These are phyloP conservation scores for Nomada fucata DNA, from an alignment of 2,888 invertebrate species.

Conservation along the genomic window DNA sequence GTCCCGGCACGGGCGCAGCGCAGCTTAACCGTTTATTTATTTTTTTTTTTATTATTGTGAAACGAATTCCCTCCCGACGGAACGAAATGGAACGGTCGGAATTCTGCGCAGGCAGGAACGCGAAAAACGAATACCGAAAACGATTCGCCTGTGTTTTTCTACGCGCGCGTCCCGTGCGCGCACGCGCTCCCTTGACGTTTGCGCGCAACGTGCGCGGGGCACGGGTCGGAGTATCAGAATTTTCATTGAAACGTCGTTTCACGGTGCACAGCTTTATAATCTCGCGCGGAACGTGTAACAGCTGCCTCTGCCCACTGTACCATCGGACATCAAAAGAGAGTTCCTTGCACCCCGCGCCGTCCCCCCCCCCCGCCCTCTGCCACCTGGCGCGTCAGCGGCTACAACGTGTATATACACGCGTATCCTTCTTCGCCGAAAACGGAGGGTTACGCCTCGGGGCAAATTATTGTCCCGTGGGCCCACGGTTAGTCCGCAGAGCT, in stretches of 20 bases:
- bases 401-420: background rate
- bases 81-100: background rate
- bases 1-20: no score
- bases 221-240: conserved; percentile 3
- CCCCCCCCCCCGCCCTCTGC: conserved; percentile 27
- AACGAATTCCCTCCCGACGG: background rate
- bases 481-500: no score
- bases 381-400: conserved; percentile 48
- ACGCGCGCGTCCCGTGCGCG: background rate
- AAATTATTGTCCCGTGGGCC: no score
- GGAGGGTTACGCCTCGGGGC: background rate
- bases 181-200: background rate
- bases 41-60: no score
- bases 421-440: conserved; percentile 5
- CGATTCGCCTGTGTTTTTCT: background rate
- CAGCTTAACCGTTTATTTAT: no score
- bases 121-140: background rate
- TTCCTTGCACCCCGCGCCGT: conserved; percentile 36
- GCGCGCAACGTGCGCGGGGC: background rate
- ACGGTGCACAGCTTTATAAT: conserved; percentile 36
- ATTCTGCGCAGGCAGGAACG: background rate
- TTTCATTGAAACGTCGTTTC: conserved; percentile 34
- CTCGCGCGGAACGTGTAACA: conserved; percentile 55
- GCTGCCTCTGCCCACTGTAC: conserved; percentile 40
- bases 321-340: conserved; percentile 50